Percentiles rank a stretch among this genome's conserved stretches.
Conservation (phyloP, 2,113 vertebrate species). For the Anguilla rostrata region DNA sequence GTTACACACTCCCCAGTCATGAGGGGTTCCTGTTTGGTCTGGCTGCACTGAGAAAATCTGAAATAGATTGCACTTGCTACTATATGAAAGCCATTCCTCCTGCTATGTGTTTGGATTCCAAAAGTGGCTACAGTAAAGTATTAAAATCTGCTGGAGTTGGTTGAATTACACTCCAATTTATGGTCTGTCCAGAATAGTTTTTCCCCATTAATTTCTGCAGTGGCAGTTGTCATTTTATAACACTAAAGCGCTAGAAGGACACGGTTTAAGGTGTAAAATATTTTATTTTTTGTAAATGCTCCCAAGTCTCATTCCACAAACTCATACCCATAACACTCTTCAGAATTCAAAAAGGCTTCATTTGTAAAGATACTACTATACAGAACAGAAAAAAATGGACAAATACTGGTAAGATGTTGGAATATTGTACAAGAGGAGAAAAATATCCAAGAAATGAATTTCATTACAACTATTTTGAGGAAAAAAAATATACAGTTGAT, state of each 20-base stretch:
- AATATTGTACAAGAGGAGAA: constrained; percentile 88
- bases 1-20: background rate
- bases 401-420: constrained; percentile 87
- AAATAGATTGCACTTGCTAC: too few relatives aligned
- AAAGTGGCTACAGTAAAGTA: background rate
- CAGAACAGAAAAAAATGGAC: constrained; percentile 84
- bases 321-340: constrained; percentile 89
- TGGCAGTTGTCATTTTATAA: background rate
- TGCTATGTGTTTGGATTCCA: background rate
- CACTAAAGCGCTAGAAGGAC: background rate
- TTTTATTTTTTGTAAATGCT: constrained; percentile 99
- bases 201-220: background rate
- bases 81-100: background rate
- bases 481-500: constrained; percentile 87
- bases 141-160: background rate
- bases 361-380: constrained; percentile 83
- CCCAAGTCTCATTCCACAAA: constrained; percentile 98
- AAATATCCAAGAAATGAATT: constrained; percentile 85
- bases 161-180: background rate
- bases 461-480: constrained; percentile 90
- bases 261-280: constrained; percentile 85
- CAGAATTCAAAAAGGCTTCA: constrained; percentile 84
- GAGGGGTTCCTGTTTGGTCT: background rate
- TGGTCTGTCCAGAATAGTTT: background rate
- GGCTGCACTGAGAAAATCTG: background rate